Evolutionary conservation across 2,888 invertebrate genomes (phyloP), one percentile per base, ranked within the genome.

Genomic region (Diarsia mendica): DNA sequence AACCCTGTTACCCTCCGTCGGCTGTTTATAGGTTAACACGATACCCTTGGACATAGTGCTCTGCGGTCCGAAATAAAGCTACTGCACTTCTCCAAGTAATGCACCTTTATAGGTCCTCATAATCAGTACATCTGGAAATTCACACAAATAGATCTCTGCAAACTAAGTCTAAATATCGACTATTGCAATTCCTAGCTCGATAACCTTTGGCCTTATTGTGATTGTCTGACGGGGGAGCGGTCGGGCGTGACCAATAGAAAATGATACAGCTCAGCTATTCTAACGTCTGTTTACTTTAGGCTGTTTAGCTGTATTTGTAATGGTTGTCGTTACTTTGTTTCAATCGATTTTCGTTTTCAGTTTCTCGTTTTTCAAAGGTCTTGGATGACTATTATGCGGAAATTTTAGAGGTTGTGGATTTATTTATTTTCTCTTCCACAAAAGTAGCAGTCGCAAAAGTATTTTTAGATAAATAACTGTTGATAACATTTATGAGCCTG

Each of bases 181-280:
- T 63, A 71, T 63, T 80, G 76, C 85, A 79, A 83, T 86, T 84
- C 83, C 83, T 83, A 73, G 20, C 70, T 63, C 61, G 84, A 83
- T 87, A 88, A 79, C 80, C 87, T 85, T 74, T 70, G 81, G 48
- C 83, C 87, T 77, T 65, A 39, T 67, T 79, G 72, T 70, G 66
- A 55, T 63, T 48, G 65, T 46, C 39, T 48, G 51, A 23, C 53
- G 80, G 85, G 74, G 79, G 79, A 33, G 70, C 67, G 67, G 67
- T 72, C 63, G 63, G 77, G 72, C 85, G 77, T 88, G 85, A 82
- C 77, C 67, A 71, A 79, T 79, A 72, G 67, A 44, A n/a, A 71
- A 69, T 20, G 67, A 74, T 70, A 74, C 11, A 44, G 67, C 58
- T 75, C 51, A 72, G 55, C 65, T 70, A 68, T 61, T 75, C 15